These are phyloP conservation scores for Aviceda subcristata DNA, from an alignment of 2,113 vertebrate genomes.

Conservation along the genomic window DNA sequence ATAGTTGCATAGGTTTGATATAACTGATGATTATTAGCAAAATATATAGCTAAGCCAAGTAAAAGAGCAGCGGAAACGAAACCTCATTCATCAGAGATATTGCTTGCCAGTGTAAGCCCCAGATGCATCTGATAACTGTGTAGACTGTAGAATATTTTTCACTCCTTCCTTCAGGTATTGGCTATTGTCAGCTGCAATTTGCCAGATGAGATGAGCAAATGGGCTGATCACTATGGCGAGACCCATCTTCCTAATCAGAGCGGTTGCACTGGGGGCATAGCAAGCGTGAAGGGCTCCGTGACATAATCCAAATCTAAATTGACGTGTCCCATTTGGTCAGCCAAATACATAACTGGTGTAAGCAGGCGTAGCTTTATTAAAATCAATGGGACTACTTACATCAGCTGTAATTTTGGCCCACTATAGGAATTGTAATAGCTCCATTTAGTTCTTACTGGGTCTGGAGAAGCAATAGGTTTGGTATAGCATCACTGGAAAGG, in stretches of 20 bases:
- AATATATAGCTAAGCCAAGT: not conserved
- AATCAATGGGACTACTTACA: not conserved
- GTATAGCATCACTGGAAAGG: not conserved
- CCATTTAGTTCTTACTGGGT: not conserved
- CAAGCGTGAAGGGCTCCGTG: not conserved
- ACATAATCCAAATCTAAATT: not conserved
- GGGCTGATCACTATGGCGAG: not conserved
- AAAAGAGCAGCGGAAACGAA: not conserved
- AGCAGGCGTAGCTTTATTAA: not conserved
- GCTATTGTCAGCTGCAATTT: not conserved
- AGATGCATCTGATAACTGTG: not conserved
- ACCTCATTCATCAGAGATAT: not conserved
- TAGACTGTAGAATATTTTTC: conserved; percentile 12
- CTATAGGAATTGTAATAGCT: not conserved
- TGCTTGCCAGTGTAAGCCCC: not conserved
- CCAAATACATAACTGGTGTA: not conserved
- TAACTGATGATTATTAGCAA: not conserved
- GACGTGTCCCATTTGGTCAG: not conserved
- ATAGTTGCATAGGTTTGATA: not conserved
- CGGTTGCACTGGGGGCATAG: not conserved
- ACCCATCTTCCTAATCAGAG: conserved; percentile 1
- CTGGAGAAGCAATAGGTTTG: not conserved
- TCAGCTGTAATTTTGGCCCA: not conserved
- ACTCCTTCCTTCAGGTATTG: not conserved
- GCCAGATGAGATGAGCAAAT: not conserved